Evolutionary conservation across 2,113 vertebrate species (phyloP).

Genomic region (Mastomys natalensis): DNA sequence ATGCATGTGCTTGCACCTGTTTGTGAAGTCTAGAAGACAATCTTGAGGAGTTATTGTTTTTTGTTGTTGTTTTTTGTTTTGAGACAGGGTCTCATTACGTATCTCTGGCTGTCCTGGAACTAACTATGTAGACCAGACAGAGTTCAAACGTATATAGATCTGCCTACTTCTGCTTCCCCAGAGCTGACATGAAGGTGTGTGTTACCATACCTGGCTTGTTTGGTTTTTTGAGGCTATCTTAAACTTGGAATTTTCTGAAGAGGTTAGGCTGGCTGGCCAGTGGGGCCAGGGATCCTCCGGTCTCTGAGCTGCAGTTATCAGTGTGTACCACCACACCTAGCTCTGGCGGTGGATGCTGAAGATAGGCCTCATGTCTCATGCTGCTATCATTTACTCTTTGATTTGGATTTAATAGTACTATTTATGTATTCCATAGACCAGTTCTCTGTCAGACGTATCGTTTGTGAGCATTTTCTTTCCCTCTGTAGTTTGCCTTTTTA

Average conservation of each 20-base stretch:
- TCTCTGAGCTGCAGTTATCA: background rate
- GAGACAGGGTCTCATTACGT: background rate
- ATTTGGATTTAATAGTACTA: background rate
- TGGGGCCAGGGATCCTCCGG: background rate
- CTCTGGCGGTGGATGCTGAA: background rate
- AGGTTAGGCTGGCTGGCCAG: background rate
- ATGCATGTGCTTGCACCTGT: background rate
- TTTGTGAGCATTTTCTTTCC: slow-evolving; percentile 21
- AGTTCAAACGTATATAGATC: background rate
- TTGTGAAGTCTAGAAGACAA: background rate
- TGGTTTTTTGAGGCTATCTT: background rate
- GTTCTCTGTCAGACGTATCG: background rate
- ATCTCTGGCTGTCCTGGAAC: background rate
- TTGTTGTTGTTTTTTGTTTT: background rate
- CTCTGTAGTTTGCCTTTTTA: background rate
- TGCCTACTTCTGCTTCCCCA: background rate
- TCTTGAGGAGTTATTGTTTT: background rate
- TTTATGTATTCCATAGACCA: background rate
- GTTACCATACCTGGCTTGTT: background rate
- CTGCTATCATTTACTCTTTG: background rate
- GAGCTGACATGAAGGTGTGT: background rate
- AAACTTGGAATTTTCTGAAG: background rate
- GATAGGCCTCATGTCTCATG: no score
- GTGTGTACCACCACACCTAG: background rate
- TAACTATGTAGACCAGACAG: background rate